Evolutionary conservation across 2,113 vertebrate genomes (phyloP).

Genomic region (Illadopsis cleaveri): DNA sequence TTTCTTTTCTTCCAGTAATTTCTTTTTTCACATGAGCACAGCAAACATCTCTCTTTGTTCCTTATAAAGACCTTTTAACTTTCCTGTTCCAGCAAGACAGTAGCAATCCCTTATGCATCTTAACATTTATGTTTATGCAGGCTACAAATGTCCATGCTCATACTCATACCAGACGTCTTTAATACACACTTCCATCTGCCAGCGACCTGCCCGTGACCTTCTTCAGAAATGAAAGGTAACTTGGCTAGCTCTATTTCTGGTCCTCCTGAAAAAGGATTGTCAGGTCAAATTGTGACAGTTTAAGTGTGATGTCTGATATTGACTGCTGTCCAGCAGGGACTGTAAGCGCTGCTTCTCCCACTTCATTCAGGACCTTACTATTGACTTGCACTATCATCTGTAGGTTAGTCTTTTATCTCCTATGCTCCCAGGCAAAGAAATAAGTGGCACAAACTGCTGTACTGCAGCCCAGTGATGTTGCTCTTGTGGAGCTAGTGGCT

Average conservation of each 20-base stretch:
- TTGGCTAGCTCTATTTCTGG: constrained; percentile 43
- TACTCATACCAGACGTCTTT: background rate
- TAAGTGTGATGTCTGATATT: constrained; percentile 36
- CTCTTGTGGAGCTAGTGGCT: background rate
- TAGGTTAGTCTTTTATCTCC: constrained; percentile 21
- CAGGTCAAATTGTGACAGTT: constrained; percentile 59
- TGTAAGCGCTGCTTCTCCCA: background rate
- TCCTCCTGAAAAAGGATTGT: constrained; percentile 52
- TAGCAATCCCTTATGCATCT: background rate
- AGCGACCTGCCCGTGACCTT: constrained; percentile 5
- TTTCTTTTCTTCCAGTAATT: constrained; percentile 43
- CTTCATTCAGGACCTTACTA: constrained; percentile 18
- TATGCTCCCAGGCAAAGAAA: constrained; percentile 32
- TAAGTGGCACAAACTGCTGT: background rate
- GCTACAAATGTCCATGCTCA: background rate
- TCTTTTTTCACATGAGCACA: constrained; percentile 60
- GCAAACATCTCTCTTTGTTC: constrained; percentile 50
- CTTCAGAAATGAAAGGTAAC: constrained; percentile 34
- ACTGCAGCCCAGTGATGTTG: background rate
- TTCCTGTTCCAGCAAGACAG: background rate
- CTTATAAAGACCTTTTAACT: constrained; percentile 19
- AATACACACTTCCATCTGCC: background rate
- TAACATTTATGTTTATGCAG: constrained; percentile 7
- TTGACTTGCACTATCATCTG: background rate
- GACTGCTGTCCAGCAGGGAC: constrained; percentile 37